phyloP scores from a whole-genome alignment of 2,113 vertebrate species.

The Burhinus bistriatus region DNA sequence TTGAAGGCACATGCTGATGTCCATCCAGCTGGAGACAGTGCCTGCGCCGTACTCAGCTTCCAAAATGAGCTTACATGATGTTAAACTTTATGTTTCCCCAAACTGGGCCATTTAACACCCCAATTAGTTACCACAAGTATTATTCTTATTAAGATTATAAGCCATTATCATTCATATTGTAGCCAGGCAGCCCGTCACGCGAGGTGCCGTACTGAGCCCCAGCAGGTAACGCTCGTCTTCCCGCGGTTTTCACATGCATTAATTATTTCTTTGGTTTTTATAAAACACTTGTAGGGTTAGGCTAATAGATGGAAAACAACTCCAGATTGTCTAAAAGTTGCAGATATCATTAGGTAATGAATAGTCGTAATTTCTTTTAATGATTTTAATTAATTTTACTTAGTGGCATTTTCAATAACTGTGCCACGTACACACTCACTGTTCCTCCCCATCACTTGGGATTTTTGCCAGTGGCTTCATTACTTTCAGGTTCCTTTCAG shows the following conservation, averaged over 20 bases:
- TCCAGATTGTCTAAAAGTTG: background rate
- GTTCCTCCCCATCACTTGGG: background rate
- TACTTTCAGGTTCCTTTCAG: background rate
- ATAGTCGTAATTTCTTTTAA: background rate
- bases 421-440: background rate
- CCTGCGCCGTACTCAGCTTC: background rate
- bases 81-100: background rate
- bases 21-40: background rate
- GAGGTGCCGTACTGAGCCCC: background rate
- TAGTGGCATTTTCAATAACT: slow-evolving; percentile 13
- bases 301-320: background rate
- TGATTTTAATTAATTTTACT: slow-evolving; percentile 32
- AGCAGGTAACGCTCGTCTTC: background rate
- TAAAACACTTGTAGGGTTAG: background rate
- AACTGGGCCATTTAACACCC: background rate
- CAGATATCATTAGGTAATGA: background rate
- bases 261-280: background rate
- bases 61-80: background rate
- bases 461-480: slow-evolving; percentile 19
- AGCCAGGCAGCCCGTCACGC: background rate
- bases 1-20: background rate
- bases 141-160: background rate
- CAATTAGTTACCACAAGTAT: background rate
- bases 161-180: background rate
- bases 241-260: background rate